phyloP scores from a whole-genome alignment of 2,888 invertebrate species.

The Autographa gamma region DNA sequence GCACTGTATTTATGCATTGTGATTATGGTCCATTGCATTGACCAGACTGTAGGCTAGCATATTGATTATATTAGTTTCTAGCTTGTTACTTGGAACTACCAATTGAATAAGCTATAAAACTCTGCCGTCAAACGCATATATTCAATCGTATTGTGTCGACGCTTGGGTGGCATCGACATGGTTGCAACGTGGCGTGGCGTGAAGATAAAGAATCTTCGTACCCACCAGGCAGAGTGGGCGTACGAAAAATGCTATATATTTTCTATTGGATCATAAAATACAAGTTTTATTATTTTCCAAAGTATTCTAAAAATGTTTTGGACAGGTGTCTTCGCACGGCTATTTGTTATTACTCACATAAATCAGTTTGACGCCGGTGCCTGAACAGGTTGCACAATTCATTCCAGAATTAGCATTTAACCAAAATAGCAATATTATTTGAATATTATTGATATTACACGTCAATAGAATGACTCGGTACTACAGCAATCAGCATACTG shows the following conservation, averaged over 20 bases:
- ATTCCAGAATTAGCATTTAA: neutral
- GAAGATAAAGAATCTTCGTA: conserved; percentile 45
- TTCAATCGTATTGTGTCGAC: conserved; percentile 61
- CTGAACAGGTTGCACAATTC: conserved; percentile 9
- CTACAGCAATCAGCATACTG: conserved; percentile 8
- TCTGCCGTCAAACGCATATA: conserved; percentile 59
- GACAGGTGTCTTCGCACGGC: conserved; percentile 13
- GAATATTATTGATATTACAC: neutral
- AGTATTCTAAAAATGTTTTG: conserved; percentile 23
- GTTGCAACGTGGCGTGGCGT: conserved; percentile 49
- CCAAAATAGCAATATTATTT: neutral
- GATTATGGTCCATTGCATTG: conserved; percentile 41
- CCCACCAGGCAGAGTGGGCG: conserved; percentile 51
- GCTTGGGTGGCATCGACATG: conserved; percentile 59
- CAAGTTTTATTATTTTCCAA: conserved; percentile 30
- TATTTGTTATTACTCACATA: conserved; percentile 6
- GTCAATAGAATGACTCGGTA: neutral
- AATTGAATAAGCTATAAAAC: conserved; percentile 68
- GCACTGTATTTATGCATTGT: conserved; percentile 14
- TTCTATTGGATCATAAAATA: conserved; percentile 46
- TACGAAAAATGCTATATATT: conserved; percentile 46
- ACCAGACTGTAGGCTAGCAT: conserved; percentile 29
- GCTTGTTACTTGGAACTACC: conserved; percentile 53
- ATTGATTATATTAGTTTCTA: conserved; percentile 50
- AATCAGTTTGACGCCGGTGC: conserved; percentile 6